Evolutionary conservation across 2,113 vertebrate species (phyloP), one percentile per base, ranked within the genome.

Genomic region (Gasterosteus nipponicus): DNA sequence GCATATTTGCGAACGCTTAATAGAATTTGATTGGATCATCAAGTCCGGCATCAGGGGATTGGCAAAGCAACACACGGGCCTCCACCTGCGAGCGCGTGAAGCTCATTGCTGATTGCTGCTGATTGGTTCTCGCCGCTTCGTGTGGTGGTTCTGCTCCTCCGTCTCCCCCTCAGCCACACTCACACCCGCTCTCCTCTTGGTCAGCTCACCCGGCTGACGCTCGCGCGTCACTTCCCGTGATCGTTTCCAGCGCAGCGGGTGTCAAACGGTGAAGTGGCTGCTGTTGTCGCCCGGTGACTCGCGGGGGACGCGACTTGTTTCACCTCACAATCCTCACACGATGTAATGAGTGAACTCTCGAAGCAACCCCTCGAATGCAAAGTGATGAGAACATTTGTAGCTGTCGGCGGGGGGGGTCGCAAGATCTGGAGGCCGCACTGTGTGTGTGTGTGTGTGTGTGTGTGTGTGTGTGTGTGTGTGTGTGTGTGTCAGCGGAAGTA

Each of bases 171-270:
- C 61, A 53, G 59, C 58, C 39, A 16, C 19, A 22, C 39, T 81
- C 26, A 10, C 7, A 42, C 22, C 49, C 56, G 33, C 5, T 53
- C 61, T 66, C 33, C 39, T 71, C 72, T 63, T 75, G 39, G 67
- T 69, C 19, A 38, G 2, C 19, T 75, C 58, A 16, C 63, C 62
- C 65, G 72, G 46, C 74, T 63, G 68, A 39, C 15, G 35, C 41
- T 11, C 0, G 81, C 46, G 44, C 68, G 54, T 83, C 77, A 83
- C 72, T 76, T 81, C 78, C 79, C 67, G 58, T 80, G 58, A 62
- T 47, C 69, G 38, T 73, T 80, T 72, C 35, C n/a, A 46, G 56
- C 1, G 38, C 29, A n/a, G 7, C 2, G 1, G 6, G 2, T 33
- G 7, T 51, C 16, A 9, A 15, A 60, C 8, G 1, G 4, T 16